A percentile compares a stretch with the other conserved stretches of the same genome.
phyloP scores from a whole-genome alignment of 2,113 vertebrate genomes.

The Agapornis roseicollis region DNA sequence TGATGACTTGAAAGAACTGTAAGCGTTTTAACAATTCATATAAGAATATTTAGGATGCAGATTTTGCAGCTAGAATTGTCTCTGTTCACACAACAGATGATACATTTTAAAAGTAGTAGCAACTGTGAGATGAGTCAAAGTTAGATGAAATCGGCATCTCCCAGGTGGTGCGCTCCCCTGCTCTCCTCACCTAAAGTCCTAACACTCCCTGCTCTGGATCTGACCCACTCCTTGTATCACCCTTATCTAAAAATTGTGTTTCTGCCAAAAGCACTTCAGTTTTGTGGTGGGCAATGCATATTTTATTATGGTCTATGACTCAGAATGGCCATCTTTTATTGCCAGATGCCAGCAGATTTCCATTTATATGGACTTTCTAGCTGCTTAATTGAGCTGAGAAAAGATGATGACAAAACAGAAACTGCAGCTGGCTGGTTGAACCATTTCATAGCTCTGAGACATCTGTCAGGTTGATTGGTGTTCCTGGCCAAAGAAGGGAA shows the following conservation, averaged over 20 bases:
- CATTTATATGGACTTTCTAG: background rate
- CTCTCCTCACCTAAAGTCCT: background rate
- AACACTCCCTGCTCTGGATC: fast-evolving
- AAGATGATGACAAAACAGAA: background rate
- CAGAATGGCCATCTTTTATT: background rate
- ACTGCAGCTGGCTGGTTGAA: background rate
- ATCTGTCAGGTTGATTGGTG: background rate
- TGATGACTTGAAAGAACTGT: background rate
- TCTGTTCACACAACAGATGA: slow-evolving; percentile 14
- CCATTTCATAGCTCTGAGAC: background rate
- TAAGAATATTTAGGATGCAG: background rate
- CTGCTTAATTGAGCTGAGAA: background rate
- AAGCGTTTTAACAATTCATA: background rate
- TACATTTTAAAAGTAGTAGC: slow-evolving; percentile 8
- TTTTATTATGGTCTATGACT: background rate
- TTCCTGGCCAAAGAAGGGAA: background rate
- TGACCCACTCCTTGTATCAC: background rate
- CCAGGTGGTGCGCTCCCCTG: background rate
- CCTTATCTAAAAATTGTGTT: background rate
- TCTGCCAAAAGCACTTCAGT: background rate
- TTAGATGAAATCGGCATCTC: background rate
- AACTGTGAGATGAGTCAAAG: slow-evolving; percentile 7
- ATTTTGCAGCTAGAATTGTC: background rate
- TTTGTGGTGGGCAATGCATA: background rate
- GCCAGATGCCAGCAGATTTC: background rate